Evolutionary conservation across 2,888 invertebrate species (phyloP).

Genomic region (Latrodectus hesperus): DNA sequence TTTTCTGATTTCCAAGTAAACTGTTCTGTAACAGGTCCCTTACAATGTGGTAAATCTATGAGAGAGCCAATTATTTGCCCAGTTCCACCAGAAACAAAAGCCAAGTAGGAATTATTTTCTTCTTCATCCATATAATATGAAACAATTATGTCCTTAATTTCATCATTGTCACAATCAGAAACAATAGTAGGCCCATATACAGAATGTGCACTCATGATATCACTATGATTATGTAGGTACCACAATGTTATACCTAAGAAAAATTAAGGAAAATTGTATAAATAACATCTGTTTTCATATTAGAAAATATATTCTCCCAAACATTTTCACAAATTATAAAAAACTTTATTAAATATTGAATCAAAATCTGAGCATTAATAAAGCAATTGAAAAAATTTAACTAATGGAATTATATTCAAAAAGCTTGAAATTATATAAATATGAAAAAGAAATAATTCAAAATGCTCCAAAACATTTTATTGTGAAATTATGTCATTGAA

Average conservation of each 20-base stretch:
- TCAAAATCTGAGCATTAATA: too few species aligned
- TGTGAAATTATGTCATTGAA: too few species aligned
- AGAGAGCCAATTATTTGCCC: slow-evolving; percentile 59
- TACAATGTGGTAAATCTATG: slow-evolving; percentile 40
- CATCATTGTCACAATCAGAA: slow-evolving; percentile 61
- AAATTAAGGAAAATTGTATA: background rate
- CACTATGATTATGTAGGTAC: slow-evolving; percentile 61
- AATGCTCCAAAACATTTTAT: too few species aligned
- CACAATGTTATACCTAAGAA: slow-evolving; percentile 50
- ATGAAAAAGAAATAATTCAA: too few species aligned
- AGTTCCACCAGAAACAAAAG: slow-evolving; percentile 63
- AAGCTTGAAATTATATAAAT: too few species aligned
- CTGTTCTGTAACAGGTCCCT: slow-evolving; percentile 8
- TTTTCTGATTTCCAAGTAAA: slow-evolving; percentile 36
- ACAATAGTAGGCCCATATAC: slow-evolving; percentile 37
- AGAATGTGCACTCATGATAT: slow-evolving; percentile 37
- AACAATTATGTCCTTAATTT: slow-evolving; percentile 43
- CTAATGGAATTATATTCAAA: too few species aligned
- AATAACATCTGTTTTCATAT: too few species aligned
- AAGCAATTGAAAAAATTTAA: too few species aligned
- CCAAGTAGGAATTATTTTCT: slow-evolving; percentile 39
- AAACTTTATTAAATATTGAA: too few species aligned
- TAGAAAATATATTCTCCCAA: too few species aligned
- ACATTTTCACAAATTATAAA: too few species aligned
- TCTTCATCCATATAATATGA: slow-evolving; percentile 36